Evolutionary conservation across 2,888 invertebrate species (phyloP), one percentile per base, ranked within the genome.

Genomic region (Caradrina clavipalpis): DNA sequence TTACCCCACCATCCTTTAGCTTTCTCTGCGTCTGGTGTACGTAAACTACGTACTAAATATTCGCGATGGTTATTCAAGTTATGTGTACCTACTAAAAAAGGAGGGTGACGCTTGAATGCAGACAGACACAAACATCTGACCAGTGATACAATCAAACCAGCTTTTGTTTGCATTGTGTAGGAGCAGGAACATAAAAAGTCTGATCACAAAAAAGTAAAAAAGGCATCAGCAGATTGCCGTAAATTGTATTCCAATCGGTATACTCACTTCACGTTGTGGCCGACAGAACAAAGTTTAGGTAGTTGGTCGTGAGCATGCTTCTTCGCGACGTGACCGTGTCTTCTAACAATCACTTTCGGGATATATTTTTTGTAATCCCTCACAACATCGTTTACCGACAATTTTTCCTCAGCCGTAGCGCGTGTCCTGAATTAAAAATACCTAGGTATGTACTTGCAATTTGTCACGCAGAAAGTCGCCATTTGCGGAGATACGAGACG

Each of bases 301-400:
- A 78, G 96, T 15, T 97, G 97, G 80, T 97, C 96, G 76, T 97
- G 97, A 50, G 98, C 97, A 69, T 97, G 97, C 86, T 97, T 97
- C 88, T 97, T 98, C 0, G 98, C 97, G 88, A 98, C 98, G 78
- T 97, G 97, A 49, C 97, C 96, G 92, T 98, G 98, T 73, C 97
- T 96, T 85, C 97, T 97, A 13, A 98, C 96, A 64, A 98, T 97
- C 78, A 97, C 97, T 90, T 97, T 97, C 0, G 98, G 98, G 83
- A 98, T 97, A 94, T 98, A 98, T 82, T 97, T 98, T 87, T 98
- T 98, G 86, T 98, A 98, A 83, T 98, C 97, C 80, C 97, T 97
- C 85, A 97, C 97, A 4, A 98, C 97, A 69, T 96, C 96, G 76
- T 97, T 97, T 61, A 96, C 93, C 0, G 97, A 93, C 73, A 97